These are phyloP conservation scores for Sarcoramphus papa DNA, from an alignment of 2,797 vertebrate genomes.

Conservation along the genomic window DNA sequence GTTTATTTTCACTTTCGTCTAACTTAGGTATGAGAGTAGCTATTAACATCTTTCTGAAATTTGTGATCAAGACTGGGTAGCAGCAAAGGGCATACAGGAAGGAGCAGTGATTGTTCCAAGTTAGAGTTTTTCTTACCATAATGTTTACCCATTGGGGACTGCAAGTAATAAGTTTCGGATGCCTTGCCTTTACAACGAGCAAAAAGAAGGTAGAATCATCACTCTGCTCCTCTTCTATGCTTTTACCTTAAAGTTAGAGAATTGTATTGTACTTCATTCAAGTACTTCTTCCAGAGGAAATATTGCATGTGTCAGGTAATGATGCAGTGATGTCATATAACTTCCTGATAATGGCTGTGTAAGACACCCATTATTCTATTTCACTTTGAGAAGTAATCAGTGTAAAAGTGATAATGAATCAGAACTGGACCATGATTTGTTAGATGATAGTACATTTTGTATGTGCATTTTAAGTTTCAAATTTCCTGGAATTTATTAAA, in stretches of 20 bases:
- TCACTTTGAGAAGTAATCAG: not conserved
- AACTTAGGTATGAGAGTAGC: not conserved
- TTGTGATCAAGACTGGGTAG: not conserved
- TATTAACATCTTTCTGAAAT: not conserved
- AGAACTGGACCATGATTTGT: not conserved
- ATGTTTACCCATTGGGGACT: not conserved
- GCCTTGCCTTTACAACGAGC: not conserved
- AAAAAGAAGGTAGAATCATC: not conserved
- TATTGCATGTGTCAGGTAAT: not conserved
- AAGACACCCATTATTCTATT: not conserved
- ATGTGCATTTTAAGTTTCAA: not conserved
- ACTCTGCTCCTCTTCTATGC: not conserved
- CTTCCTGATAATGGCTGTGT: not conserved
- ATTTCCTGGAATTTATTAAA: not conserved
- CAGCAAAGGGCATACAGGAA: not conserved
- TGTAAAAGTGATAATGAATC: not conserved
- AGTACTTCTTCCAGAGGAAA: not conserved
- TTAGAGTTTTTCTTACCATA: not conserved
- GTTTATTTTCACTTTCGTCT: not conserved
- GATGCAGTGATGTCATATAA: not conserved
- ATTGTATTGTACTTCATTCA: not conserved
- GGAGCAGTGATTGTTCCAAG: not conserved
- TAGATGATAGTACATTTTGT: not conserved
- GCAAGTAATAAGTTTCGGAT: not conserved
- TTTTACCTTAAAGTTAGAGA: not conserved